phyloP scores from a whole-genome alignment of 2,113 vertebrate genomes.

The Megaleporinus macrocephalus region DNA sequence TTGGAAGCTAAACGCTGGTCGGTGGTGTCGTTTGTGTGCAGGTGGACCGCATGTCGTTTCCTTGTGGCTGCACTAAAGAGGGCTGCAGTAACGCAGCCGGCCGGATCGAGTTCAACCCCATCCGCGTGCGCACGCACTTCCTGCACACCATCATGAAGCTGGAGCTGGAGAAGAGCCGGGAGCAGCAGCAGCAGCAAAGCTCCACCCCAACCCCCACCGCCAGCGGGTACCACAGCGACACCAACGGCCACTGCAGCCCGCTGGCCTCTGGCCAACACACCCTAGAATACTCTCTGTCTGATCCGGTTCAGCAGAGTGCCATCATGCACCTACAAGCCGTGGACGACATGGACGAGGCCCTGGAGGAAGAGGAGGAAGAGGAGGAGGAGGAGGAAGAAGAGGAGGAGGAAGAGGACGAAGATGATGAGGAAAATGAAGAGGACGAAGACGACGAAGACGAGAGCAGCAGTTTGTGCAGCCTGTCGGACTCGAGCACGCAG shows the following conservation, averaged over 20 bases:
- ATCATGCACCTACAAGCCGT: constrained; percentile 88
- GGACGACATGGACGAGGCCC: constrained; percentile 85
- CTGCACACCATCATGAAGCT: constrained; percentile 99
- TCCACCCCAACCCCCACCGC: constrained; percentile 65
- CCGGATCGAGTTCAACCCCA: constrained; percentile 97
- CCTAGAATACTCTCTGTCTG: constrained; percentile 86
- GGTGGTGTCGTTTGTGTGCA: constrained; percentile 57
- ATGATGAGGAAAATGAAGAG: constrained; percentile 72
- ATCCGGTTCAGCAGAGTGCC: constrained; percentile 82
- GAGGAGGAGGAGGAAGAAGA: constrained; percentile 79
- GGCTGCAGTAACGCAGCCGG: constrained; percentile 97
- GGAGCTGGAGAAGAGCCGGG: constrained; percentile 94
- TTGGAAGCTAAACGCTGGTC: background rate
- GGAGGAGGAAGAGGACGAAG: constrained; percentile 81
- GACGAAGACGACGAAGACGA: constrained; percentile 89
- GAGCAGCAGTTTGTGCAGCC: constrained; percentile 94
- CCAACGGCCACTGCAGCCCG: constrained; percentile 79
- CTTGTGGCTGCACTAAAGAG: constrained; percentile 97
- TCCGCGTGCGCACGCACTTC: constrained; percentile 99
- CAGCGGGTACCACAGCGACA: constrained; percentile 86
- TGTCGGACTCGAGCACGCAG: constrained; percentile 96
- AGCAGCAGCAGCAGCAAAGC: constrained; percentile 88
- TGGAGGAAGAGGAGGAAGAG: constrained; percentile 90
- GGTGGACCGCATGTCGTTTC: constrained; percentile 99
- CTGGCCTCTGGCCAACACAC: constrained; percentile 83